A percentile compares a stretch with the other conserved stretches of the same genome.
These are phyloP conservation scores for Camptogramma bilineatum DNA, from an alignment of 2,888 invertebrate species.

Conservation along the genomic window DNA sequence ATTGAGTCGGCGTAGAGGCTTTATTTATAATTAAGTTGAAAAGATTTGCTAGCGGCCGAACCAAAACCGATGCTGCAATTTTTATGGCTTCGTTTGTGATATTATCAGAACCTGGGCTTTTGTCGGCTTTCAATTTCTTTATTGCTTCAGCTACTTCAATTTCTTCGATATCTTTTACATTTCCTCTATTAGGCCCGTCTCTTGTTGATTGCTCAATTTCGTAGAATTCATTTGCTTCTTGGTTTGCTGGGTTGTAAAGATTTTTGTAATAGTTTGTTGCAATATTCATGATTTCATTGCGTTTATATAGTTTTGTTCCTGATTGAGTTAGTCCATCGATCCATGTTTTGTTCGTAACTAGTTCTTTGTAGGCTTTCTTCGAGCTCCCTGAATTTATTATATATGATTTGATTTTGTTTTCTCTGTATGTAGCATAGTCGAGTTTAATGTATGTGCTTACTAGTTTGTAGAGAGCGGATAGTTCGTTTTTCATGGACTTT, in stretches of 20 bases:
- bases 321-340: slow-evolving; percentile 1
- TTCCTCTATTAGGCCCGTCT: no score
- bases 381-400: slow-evolving; percentile 20
- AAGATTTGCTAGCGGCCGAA: neutral
- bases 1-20: neutral
- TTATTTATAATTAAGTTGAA: slow-evolving; percentile 1
- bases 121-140: slow-evolving; percentile 11
- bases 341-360: slow-evolving; percentile 13
- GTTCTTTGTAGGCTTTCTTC: slow-evolving; percentile 27
- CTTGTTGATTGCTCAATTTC: no score
- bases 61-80: neutral
- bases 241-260: no score
- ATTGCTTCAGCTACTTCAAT: slow-evolving; percentile 12
- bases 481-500: slow-evolving; percentile 22
- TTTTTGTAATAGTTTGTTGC: slow-evolving; percentile 10
- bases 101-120: slow-evolving; percentile 3
- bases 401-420: slow-evolving; percentile 19
- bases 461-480: slow-evolving; percentile 23
- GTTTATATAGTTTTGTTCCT: neutral
- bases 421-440: slow-evolving; percentile 22
- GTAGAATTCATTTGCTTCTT: no score
- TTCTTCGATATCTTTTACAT: neutral
- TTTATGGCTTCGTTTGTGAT: slow-evolving; percentile 8
- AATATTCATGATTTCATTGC: neutral
- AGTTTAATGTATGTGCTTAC: slow-evolving; percentile 26